A percentile compares a stretch with the other conserved stretches of the same genome.
These are phyloP conservation scores for Channa argus DNA, from an alignment of 2,113 vertebrate genomes.

Conservation along the genomic window DNA sequence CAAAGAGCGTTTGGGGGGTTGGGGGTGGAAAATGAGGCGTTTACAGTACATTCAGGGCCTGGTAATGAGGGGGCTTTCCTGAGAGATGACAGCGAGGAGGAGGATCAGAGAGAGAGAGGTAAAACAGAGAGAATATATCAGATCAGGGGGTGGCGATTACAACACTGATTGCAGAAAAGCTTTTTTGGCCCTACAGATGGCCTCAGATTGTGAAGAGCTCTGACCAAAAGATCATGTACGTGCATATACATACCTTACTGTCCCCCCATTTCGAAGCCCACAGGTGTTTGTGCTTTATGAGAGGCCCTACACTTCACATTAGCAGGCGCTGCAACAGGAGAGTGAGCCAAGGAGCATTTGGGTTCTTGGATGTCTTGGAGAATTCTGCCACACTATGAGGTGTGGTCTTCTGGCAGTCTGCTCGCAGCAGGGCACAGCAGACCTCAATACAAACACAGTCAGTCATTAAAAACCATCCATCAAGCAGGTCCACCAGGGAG, in stretches of 20 bases:
- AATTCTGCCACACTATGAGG: slow-evolving; percentile 45
- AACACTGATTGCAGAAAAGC: slow-evolving; percentile 56
- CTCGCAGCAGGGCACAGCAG: slow-evolving; percentile 59
- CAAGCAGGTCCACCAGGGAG: slow-evolving; percentile 37
- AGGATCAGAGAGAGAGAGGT: slow-evolving; percentile 67
- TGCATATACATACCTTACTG: not conserved
- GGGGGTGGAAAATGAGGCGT: slow-evolving; percentile 70
- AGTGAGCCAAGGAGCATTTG: slow-evolving; percentile 55
- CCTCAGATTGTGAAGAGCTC: slow-evolving; percentile 39
- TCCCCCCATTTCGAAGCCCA: slow-evolving; percentile 34
- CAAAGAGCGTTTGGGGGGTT: slow-evolving; percentile 73
- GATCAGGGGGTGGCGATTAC: slow-evolving; percentile 63
- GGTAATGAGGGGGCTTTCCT: slow-evolving; percentile 82
- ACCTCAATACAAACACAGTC: slow-evolving; percentile 59
- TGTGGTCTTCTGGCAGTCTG: slow-evolving; percentile 53
- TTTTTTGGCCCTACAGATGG: slow-evolving; percentile 41
- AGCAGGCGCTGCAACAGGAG: slow-evolving; percentile 50
- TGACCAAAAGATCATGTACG: slow-evolving; percentile 2
- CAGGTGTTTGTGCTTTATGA: slow-evolving; percentile 69
- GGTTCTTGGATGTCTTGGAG: slow-evolving; percentile 47
- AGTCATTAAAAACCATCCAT: slow-evolving; percentile 59
- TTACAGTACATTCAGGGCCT: slow-evolving; percentile 60
- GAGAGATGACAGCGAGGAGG: slow-evolving; percentile 75
- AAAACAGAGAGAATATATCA: slow-evolving; percentile 49
- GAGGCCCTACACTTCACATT: slow-evolving; percentile 25